Conservation (phyloP, 2,113 vertebrate genomes). For the Nibea coibor region DNA sequence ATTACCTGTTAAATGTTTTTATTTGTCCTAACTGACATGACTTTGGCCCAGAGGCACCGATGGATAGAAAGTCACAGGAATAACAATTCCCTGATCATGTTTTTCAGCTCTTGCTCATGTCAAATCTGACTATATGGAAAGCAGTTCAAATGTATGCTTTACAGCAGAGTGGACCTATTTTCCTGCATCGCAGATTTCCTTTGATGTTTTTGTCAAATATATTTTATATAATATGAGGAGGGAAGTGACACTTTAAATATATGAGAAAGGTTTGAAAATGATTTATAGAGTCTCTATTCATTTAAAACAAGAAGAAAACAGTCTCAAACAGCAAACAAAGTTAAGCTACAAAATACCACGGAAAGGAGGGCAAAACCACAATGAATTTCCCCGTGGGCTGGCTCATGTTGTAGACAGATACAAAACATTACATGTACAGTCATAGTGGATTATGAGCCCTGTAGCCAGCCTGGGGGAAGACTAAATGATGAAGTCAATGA, state of each 20-base stretch:
- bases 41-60: too few relatives aligned
- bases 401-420: too few relatives aligned
- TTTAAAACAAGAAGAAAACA: too few relatives aligned
- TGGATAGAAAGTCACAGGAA: background rate
- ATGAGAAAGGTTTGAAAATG: background rate
- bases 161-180: background rate
- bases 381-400: background rate
- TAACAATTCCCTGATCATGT: background rate
- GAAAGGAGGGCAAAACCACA: background rate
- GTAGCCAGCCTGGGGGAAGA: too few relatives aligned
- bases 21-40: too few relatives aligned
- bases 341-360: background rate
- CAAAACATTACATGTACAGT: too few relatives aligned
- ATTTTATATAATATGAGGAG: background rate
- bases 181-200: background rate
- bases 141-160: background rate
- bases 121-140: background rate
- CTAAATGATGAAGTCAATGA: too few relatives aligned
- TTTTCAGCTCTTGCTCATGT: background rate
- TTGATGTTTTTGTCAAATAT: background rate
- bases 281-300: background rate
- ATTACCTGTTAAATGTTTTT: background rate
- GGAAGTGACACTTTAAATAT: background rate
- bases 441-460: too few relatives aligned
- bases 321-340: background rate